phyloP scores from a whole-genome alignment of 1,140 invertebrate species.

The Drosophila bifasciata region DNA sequence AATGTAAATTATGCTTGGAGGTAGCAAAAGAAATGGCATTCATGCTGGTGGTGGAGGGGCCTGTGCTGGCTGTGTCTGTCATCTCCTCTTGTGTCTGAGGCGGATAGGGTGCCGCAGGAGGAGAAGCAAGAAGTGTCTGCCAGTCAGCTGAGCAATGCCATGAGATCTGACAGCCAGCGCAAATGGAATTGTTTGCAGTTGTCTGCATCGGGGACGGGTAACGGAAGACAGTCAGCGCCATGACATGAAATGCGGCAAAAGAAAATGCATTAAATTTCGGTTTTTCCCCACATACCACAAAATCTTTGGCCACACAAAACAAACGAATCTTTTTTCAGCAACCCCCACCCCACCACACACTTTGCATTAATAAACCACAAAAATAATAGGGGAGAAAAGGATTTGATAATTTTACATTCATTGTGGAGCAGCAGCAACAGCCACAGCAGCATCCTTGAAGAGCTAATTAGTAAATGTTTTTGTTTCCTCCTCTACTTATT shows the following conservation, averaged over 20 bases:
- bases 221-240: neutral
- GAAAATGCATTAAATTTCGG: constrained; percentile 36
- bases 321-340: constrained; percentile 24
- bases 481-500: constrained; percentile 35
- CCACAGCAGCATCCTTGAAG: constrained; percentile 24
- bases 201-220: neutral
- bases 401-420: constrained; percentile 51
- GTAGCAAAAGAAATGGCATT: constrained; percentile 63
- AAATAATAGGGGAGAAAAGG: constrained; percentile 24
- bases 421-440: constrained; percentile 5
- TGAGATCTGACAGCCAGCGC: constrained; percentile 58
- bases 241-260: constrained; percentile 15
- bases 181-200: constrained; percentile 70
- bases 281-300: neutral
- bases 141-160: constrained; percentile 59
- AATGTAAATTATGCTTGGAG: constrained; percentile 73
- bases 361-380: constrained; percentile 15
- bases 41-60: constrained; percentile 13
- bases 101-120: neutral
- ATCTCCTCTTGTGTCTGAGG: constrained; percentile 42
- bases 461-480: constrained; percentile 70
- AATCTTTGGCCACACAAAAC: neutral
- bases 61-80: constrained; percentile 39
- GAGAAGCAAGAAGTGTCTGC: constrained; percentile 44
- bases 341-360: constrained; percentile 8